Evolutionary conservation across 2,113 vertebrate genomes (phyloP).

Genomic region (Ellobius talpinus): DNA sequence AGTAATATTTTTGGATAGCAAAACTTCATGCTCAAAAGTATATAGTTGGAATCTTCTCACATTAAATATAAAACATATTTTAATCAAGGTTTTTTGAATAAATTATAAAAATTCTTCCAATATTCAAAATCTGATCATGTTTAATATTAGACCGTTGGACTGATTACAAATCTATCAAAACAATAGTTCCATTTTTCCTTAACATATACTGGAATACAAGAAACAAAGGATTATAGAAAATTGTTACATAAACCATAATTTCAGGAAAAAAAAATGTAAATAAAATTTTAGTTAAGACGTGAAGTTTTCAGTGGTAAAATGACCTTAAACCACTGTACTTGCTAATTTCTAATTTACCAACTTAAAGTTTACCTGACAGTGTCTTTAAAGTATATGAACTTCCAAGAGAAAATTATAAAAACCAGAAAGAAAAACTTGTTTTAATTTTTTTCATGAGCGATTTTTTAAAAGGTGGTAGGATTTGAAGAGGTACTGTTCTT

Average conservation of each 20-base stretch:
- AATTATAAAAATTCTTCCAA: neutral
- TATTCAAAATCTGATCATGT: neutral
- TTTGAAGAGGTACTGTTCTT: constrained; percentile 63
- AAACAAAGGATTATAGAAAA: neutral
- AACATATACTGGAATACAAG: neutral
- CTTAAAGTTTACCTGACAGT: neutral
- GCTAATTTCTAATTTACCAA: constrained; percentile 44
- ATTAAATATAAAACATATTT: neutral
- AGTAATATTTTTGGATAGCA: neutral
- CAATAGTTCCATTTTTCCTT: neutral
- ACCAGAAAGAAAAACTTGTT: neutral
- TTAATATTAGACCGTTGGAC: neutral
- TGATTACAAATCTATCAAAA: neutral
- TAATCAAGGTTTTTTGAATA: neutral
- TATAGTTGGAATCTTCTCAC: neutral
- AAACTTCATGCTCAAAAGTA: neutral
- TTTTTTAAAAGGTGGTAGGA: constrained; percentile 30
- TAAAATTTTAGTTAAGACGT: neutral
- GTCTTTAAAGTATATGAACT: neutral
- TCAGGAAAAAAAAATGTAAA: neutral
- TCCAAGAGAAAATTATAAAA: neutral
- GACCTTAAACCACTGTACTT: neutral
- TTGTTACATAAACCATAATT: neutral
- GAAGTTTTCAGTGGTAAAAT: neutral
- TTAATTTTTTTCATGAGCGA: constrained; percentile 3